Evolutionary conservation across 2,113 vertebrate species (phyloP), one percentile per base, ranked within the genome.

Genomic region (Mobula hypostoma): DNA sequence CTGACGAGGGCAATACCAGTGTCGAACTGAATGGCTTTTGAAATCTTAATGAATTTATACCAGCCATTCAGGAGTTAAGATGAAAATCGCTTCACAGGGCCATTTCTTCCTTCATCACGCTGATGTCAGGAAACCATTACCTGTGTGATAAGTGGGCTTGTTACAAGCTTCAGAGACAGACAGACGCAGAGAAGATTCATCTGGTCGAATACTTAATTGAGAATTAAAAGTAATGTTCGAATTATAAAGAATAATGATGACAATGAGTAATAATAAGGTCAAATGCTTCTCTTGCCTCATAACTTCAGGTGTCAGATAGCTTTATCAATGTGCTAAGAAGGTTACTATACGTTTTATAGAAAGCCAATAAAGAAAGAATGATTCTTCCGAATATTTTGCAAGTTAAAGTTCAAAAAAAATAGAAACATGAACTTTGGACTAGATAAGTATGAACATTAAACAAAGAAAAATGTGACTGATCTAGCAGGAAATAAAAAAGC

Each of bases 171-270:
- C n/a, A 66, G 85, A 90, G 61, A 90, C 85, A 32, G 56, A 48
- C 48, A 87, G 61, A 90, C 63, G 15, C 63, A 66, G 29, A 61
- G 83, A 87, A 87, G 56, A 87, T 32, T 90, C 83, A 87, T 87
- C 56, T 87, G 85, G 66, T 90, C 85, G 66, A 90, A 90, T 66
- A 66, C 29, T 63, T 90, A 90, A 90, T 90, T 90, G 63, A 90
- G 85, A 90, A 66, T 90, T 66, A 66, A 32, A 90, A 90, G 29
- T 90, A 90, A 66, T 90, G 85, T 66, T 90, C 61, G 6, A 90
- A 90, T 66, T 90, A 90, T 90, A 90, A 90, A 90, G 85, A 90
- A 63, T 90, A 90, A 90, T 90, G 85, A 90, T 32, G n/a, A 66
- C 40, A 90, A 32, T 32, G 61, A 66, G 61, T 29, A 90, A 27